These are phyloP conservation scores for Elephantulus edwardii DNA, from an alignment of 2,113 vertebrate species.

Conservation along the genomic window DNA sequence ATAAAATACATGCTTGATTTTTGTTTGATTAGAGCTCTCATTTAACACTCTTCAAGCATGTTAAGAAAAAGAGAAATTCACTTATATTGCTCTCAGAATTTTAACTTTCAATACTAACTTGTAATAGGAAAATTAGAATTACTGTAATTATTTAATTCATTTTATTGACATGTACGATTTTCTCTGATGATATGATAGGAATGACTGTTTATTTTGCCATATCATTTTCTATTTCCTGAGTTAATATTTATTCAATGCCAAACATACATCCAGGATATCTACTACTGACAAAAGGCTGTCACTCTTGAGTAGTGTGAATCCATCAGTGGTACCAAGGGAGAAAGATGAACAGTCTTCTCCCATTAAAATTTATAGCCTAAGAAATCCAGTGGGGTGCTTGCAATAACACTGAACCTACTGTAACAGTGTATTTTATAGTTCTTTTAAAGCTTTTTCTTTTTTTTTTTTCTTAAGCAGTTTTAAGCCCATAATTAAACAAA, in stretches of 20 bases:
- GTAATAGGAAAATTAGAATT: background rate
- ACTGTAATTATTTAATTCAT: slow-evolving; percentile 1
- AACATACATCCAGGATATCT: background rate
- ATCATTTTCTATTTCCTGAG: slow-evolving; percentile 25
- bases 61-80: background rate
- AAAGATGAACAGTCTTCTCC: too few relatives aligned
- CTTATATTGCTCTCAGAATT: slow-evolving; percentile 41
- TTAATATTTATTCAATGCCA: slow-evolving; percentile 7
- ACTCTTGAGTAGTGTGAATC: too few relatives aligned
- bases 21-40: slow-evolving; percentile 2
- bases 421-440: too few relatives aligned
- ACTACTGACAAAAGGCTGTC: too few relatives aligned
- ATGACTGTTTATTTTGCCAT: slow-evolving; percentile 16
- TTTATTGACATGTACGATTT: slow-evolving; percentile 30
- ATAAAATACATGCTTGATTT: background rate
- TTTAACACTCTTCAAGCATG: background rate
- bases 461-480: too few relatives aligned
- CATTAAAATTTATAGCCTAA: too few relatives aligned
- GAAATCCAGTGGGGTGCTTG: too few relatives aligned
- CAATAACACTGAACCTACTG: too few relatives aligned
- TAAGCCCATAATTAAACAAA: background rate
- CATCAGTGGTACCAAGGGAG: too few relatives aligned
- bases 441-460: too few relatives aligned
- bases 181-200: background rate
- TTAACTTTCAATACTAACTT: slow-evolving; percentile 21